Conservation (phyloP, 1,140 invertebrate species). For the Bombus superbus region DNA sequence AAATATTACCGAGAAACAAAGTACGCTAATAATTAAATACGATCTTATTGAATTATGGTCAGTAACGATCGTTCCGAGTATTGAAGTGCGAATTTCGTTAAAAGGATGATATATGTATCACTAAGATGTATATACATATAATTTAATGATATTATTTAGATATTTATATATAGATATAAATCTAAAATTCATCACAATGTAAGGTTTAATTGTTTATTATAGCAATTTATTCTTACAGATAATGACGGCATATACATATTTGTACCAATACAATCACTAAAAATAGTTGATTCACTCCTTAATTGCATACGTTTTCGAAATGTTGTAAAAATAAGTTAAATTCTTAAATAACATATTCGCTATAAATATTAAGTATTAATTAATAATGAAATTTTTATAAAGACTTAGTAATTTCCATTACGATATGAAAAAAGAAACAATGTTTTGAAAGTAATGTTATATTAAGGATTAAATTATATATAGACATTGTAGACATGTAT, state of each 20-base stretch:
- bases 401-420: neutral
- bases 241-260: slow-evolving; percentile 17
- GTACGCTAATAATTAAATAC: neutral
- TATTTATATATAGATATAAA: slow-evolving; percentile 10
- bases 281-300: slow-evolving; percentile 13
- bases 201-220: slow-evolving; percentile 41
- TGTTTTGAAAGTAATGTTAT: slow-evolving; percentile 6
- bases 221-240: slow-evolving; percentile 47
- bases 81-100: slow-evolving; percentile 7
- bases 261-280: slow-evolving; percentile 23
- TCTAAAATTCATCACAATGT: slow-evolving; percentile 23
- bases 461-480: neutral
- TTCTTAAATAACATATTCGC: neutral
- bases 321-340: neutral
- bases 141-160: slow-evolving; percentile 24
- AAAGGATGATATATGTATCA: neutral
- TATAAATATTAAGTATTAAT: slow-evolving; percentile 5
- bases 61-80: slow-evolving; percentile 1
- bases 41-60: slow-evolving; percentile 16
- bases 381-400: neutral
- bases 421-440: neutral
- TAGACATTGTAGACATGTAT: neutral
- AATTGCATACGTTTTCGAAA: slow-evolving; percentile 1
- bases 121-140: slow-evolving; percentile 36
- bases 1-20: slow-evolving; percentile 16